These are phyloP conservation scores for Diarsia mendica DNA, from an alignment of 2,888 invertebrate genomes.

Conservation along the genomic window DNA sequence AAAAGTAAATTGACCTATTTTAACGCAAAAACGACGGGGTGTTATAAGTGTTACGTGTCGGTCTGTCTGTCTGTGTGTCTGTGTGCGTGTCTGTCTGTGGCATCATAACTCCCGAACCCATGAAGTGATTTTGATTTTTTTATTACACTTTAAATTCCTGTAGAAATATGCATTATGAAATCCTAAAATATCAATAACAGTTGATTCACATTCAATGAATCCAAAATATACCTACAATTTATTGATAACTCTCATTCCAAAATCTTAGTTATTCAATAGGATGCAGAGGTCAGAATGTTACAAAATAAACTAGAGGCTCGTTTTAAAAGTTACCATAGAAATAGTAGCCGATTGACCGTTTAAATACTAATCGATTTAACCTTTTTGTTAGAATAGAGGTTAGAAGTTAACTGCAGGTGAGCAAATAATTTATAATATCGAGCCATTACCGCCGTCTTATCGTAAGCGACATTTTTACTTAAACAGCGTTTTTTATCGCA, in stretches of 20 bases:
- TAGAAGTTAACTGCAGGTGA: constrained; percentile 5
- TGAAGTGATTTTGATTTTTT: neutral
- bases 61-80: too few species aligned
- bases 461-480: too few species aligned
- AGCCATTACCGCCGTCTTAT: too few species aligned
- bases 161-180: neutral
- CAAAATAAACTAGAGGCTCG: neutral
- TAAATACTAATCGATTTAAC: constrained; percentile 4
- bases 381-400: neutral
- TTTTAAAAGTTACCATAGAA: constrained; percentile 19
- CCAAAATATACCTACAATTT: neutral
- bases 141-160: neutral
- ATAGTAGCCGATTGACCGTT: constrained; percentile 8
- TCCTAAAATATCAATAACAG: neutral
- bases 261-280: neutral
- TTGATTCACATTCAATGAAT: neutral
- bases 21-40: too few species aligned
- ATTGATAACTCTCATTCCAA: neutral
- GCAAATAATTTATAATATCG: constrained; percentile 10
- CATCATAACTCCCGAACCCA: too few species aligned
- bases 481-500: too few species aligned
- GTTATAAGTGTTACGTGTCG: too few species aligned
- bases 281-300: neutral
- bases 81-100: too few species aligned
- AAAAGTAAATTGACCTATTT: neutral